Conservation (phyloP, 1,140 invertebrate species). For the Parasteatoda tepidariorum region DNA sequence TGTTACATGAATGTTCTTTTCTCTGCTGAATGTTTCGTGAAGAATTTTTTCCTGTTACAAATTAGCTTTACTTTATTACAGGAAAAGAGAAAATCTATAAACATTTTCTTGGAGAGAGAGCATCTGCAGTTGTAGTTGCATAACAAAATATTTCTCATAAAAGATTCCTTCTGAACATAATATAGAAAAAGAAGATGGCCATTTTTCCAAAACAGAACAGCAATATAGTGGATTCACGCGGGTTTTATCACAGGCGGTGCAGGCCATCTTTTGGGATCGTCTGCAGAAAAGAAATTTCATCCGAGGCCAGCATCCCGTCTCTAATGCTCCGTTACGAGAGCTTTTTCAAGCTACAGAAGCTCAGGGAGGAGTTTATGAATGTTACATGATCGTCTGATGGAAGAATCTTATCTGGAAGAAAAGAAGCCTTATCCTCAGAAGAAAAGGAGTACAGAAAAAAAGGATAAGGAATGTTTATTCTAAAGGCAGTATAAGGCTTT, state of each 20-base stretch:
- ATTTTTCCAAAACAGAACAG: not conserved
- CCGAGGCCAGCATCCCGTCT: not conserved
- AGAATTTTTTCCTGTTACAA: too few species aligned
- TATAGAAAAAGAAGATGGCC: not conserved
- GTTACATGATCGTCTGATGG: slow-evolving; percentile 18
- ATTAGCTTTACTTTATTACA: too few species aligned
- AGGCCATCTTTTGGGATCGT: not conserved
- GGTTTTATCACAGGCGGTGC: not conserved
- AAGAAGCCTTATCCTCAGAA: not conserved
- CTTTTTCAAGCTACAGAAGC: not conserved
- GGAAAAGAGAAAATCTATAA: too few species aligned
- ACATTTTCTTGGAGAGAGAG: too few species aligned
- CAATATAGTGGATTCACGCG: not conserved
- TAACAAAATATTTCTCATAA: too few species aligned
- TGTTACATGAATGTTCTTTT: too few species aligned
- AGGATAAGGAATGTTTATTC: not conserved
- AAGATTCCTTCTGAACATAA: too few species aligned
- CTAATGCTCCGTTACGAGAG: slow-evolving; percentile 3
- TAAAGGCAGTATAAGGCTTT: not conserved
- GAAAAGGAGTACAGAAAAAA: not conserved
- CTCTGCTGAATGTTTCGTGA: too few species aligned
- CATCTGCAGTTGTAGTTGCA: too few species aligned
- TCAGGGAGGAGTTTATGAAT: not conserved
- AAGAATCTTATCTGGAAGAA: not conserved
- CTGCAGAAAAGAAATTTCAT: not conserved